A percentile compares a stretch with the other conserved stretches of the same genome.
These are phyloP conservation scores for Lasiurus cinereus DNA, from an alignment of 2,113 vertebrate genomes.

Conservation along the genomic window DNA sequence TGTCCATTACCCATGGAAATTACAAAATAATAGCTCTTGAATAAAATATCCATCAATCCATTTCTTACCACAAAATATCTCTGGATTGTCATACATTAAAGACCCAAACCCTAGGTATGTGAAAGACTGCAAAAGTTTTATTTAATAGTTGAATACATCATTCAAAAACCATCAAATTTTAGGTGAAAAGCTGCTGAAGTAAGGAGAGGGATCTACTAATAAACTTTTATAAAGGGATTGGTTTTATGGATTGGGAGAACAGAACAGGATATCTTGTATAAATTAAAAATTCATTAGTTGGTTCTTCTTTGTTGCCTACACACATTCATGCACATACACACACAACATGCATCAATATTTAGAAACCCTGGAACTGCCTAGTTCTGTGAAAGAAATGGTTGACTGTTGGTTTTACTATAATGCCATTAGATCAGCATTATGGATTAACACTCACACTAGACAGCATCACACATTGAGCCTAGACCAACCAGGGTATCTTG, in stretches of 20 bases:
- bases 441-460: neutral
- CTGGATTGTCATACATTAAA: neutral
- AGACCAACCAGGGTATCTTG: neutral
- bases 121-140: neutral
- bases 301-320: neutral
- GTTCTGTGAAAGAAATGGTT: constrained; percentile 5
- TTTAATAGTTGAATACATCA: constrained; percentile 24
- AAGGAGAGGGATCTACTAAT: neutral
- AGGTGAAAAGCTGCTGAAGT: neutral
- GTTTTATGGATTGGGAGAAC: neutral
- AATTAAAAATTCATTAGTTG: neutral
- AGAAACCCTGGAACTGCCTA: neutral
- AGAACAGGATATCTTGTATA: constrained; percentile 9
- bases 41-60: neutral
- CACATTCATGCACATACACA: neutral
- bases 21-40: neutral
- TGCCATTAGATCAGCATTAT: neutral
- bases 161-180: neutral
- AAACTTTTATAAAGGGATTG: neutral
- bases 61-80: constrained; percentile 13
- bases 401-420: neutral
- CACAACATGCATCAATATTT: neutral
- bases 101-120: neutral
- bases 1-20: neutral
- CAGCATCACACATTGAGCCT: neutral